These are phyloP conservation scores for Heliconius hewitsoni DNA, from an alignment of 1,140 invertebrate species.

Conservation along the genomic window DNA sequence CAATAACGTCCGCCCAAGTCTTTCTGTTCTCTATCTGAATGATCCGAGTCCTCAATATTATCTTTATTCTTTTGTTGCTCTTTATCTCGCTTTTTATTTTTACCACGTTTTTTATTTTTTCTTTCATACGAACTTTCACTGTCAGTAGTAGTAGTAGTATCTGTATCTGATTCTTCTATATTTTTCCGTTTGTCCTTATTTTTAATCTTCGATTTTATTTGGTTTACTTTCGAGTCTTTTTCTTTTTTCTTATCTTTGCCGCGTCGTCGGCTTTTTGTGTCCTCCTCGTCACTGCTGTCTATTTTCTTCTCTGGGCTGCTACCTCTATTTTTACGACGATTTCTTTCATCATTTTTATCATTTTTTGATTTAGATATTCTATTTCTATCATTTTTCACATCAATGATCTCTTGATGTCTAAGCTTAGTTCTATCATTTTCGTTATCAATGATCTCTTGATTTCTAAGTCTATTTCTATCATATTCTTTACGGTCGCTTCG, in stretches of 20 bases:
- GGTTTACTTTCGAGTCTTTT: conserved; percentile 11
- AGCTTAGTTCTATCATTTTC: not conserved
- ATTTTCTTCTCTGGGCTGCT: conserved; percentile 27
- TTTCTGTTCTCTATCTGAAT: conserved; percentile 25
- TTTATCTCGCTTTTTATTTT: conserved; percentile 32
- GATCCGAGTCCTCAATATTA: conserved; percentile 21
- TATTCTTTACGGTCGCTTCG: not conserved
- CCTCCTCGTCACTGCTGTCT: conserved; percentile 20
- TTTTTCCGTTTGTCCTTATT: not conserved
- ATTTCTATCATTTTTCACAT: not conserved
- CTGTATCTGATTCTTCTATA: not conserved
- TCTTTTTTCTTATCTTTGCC: conserved; percentile 15
- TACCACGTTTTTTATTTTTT: conserved; percentile 23
- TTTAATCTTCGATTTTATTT: not conserved
- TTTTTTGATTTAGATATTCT: not conserved
- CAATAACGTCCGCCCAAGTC: conserved; percentile 47
- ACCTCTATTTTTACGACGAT: conserved; percentile 19
- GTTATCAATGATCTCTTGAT: no score
- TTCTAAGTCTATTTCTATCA: not conserved
- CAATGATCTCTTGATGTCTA: no score
- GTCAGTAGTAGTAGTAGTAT: no score
- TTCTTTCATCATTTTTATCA: not conserved
- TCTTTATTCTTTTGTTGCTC: not conserved
- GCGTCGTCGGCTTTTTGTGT: conserved; percentile 1
- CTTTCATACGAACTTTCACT: conserved; percentile 8